Evolutionary conservation across 2,113 vertebrate species (phyloP), one percentile per base, ranked within the genome.

Genomic region (Seriola rivoliana): DNA sequence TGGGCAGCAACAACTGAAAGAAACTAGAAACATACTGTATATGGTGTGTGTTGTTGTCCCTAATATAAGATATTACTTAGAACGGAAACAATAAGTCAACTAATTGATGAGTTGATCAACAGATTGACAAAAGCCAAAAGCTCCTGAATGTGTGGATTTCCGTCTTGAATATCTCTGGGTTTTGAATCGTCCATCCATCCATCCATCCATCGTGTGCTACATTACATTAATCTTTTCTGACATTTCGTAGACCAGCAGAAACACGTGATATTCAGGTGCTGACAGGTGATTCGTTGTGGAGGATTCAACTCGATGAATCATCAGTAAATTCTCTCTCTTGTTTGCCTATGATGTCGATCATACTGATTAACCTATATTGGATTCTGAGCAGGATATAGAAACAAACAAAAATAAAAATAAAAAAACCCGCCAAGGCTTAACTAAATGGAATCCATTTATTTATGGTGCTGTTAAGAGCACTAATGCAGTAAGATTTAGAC

Each of bases 401-500:
- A 77, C 85, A 74, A 85, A 80, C 63, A 87, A 59, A 87, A 59
- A 78, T 38, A 78, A 74, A 84, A 77, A 71, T 58, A 79, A 79
- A 84, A 88, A 48, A 29, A 29, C n/a, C n/a, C 2, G 12, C 48
- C 12, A 25, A 23, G 42, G 81, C 71, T 90, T 84, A 82, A 82
- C 71, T 84, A 67, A 88, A 90, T 80, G 82, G 73, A 85, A 78
- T 75, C 58, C 40, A 48, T 85, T 69, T 79, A 72, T 89, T 85
- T 16, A 64, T 57, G 58, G 34, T 73, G 36, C 66, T 68, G 87
- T 71, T 52, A 71, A 36, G 80, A 70, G 85, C 84, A 89, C 81
- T 90, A 91, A 87, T 88, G 84, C 85, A 75, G 74, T 55, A 34
- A 78, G 88, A 85, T 75, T 82, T 83, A 74, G 71, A 71, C 55